phyloP scores from a whole-genome alignment of 53 echinoderm and acorn worm species.

The Echinarachnius parma region DNA sequence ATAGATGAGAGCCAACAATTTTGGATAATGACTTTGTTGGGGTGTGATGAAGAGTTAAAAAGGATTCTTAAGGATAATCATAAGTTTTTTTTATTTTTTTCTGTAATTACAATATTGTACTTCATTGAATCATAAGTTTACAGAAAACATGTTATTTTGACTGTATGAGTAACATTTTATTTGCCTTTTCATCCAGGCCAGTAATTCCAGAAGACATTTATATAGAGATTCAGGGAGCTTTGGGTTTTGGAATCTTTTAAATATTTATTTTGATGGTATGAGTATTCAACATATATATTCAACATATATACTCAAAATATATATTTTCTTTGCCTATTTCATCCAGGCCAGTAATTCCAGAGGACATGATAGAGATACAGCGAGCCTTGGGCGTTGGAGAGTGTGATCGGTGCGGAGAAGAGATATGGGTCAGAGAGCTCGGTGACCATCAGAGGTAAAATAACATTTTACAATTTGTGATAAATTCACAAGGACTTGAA shows the following conservation, averaged over 20 bases:
- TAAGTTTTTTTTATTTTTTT: too few relatives aligned
- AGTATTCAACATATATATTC: background rate
- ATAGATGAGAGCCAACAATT: too few relatives aligned
- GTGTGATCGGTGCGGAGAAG: slow-evolving; percentile 59
- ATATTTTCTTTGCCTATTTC: background rate
- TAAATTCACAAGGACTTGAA: too few relatives aligned
- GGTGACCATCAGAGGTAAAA: slow-evolving; percentile 63
- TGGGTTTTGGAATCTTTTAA: slow-evolving; percentile 46
- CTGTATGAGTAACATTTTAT: background rate
- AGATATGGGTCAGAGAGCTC: slow-evolving; percentile 66
- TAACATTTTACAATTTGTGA: too few relatives aligned
- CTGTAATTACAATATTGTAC: too few relatives aligned
- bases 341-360: slow-evolving; percentile 75
- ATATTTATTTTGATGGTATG: background rate
- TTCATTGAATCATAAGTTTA: too few relatives aligned
- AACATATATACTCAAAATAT: too few relatives aligned
- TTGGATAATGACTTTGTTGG: too few relatives aligned
- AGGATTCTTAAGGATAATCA: too few relatives aligned
- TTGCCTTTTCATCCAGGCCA: slow-evolving; percentile 49
- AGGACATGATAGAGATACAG: slow-evolving; percentile 75
- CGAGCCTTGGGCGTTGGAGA: slow-evolving; percentile 56
- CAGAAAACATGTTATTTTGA: background rate
- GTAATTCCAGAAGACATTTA: slow-evolving; percentile 69
- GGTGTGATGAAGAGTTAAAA: too few relatives aligned
- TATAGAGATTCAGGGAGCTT: slow-evolving; percentile 65